phyloP scores from a whole-genome alignment of 2,113 vertebrate species.

The Neodontobutis hainanensis region DNA sequence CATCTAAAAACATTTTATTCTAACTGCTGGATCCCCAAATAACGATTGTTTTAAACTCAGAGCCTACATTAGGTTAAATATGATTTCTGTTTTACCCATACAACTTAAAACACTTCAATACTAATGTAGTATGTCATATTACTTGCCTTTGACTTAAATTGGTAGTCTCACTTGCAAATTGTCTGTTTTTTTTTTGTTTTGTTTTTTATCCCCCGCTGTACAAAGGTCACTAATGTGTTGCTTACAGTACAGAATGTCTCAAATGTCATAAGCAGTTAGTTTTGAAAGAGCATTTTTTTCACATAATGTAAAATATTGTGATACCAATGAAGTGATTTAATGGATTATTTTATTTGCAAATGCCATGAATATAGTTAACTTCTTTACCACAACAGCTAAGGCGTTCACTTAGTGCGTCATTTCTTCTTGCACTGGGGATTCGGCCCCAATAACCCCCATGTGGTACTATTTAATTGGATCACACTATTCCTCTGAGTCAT shows the following conservation, averaged over 20 bases:
- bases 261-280: conserved; percentile 54
- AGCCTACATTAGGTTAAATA: conserved; percentile 77
- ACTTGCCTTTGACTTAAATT: conserved; percentile 53
- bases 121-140: conserved; percentile 56
- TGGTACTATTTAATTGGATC: conserved; percentile 58
- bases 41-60: conserved; percentile 84
- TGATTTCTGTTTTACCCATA: conserved; percentile 57
- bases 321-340: conserved; percentile 68
- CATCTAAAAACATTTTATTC: conserved; percentile 66
- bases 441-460: conserved; percentile 28
- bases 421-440: conserved; percentile 52
- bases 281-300: conserved; percentile 48
- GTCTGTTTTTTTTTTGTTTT: conserved; percentile 51
- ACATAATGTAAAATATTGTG: conserved; percentile 63
- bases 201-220: conserved; percentile 43
- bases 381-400: conserved; percentile 37
- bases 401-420: conserved; percentile 36
- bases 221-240: conserved; percentile 66
- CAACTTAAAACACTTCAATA: conserved; percentile 51
- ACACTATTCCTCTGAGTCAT: conserved; percentile 52
- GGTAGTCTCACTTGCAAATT: conserved; percentile 47
- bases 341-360: conserved; percentile 53
- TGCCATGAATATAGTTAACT: conserved; percentile 50
- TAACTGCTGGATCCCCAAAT: conserved; percentile 64
- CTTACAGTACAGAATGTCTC: conserved; percentile 66